phyloP scores from a whole-genome alignment of 2,797 vertebrate species.

The Sebastolobus alascanus region DNA sequence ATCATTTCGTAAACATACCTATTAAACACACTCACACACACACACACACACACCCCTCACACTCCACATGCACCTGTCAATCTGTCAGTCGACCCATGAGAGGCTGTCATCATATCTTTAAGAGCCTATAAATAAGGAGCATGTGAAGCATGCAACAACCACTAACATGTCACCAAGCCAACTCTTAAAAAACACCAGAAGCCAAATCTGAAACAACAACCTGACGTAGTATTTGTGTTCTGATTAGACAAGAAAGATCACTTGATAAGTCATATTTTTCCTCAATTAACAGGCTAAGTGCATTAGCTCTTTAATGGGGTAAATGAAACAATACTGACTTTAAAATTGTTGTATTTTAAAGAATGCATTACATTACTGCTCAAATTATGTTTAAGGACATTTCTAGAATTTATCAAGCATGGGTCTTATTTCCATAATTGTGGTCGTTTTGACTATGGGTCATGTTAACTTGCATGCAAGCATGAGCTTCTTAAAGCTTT shows the following conservation, averaged over 20 bases:
- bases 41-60: conserved; percentile 21
- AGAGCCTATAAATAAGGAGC: conserved; percentile 59
- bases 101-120: conserved; percentile 55
- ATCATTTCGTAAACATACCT: conserved; percentile 39
- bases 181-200: conserved; percentile 34
- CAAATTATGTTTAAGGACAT: too few relatives aligned
- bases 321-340: not conserved
- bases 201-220: conserved; percentile 20
- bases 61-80: conserved; percentile 53
- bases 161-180: conserved; percentile 29
- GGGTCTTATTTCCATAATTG: not conserved
- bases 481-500: not conserved
- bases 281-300: not conserved
- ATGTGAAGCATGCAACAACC: conserved; percentile 43
- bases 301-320: not conserved
- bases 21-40: conserved; percentile 32
- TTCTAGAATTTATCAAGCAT: not conserved
- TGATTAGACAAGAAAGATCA: not conserved
- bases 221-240: not conserved
- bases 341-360: not conserved
- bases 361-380: too few relatives aligned
- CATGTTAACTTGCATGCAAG: not conserved
- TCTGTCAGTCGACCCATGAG: conserved; percentile 38
- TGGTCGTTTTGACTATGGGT: not conserved
- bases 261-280: not conserved